Evolutionary conservation across 2,113 vertebrate species (phyloP), one percentile per base, ranked within the genome.

Genomic region (Symphodus melops): DNA sequence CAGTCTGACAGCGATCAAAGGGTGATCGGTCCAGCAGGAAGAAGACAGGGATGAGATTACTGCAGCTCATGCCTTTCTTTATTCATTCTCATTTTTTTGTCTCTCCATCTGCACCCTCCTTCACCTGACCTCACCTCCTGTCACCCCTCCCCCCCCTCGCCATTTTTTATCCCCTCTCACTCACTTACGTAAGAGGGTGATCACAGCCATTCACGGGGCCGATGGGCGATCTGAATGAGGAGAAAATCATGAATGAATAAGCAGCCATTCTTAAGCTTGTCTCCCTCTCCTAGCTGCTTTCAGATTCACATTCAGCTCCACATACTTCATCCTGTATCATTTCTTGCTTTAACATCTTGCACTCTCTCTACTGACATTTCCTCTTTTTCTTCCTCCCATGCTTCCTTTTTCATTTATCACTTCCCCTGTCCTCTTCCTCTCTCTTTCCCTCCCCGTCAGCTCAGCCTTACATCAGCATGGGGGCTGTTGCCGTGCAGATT

Each of bases 401-500:
- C 28, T 14, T 17, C 28, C 41, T 54, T 36, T 67, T 28, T 21
- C 37, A 21, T 21, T 73, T 3, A 0, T 77, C 44, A 58, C 49
- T 51, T 7, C 53, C 44, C 65, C 51, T 12, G 5, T 60, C 21
- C 16, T 58, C 41, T 23, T 48, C 57, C 36, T 10, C 56, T 44
- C 25, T 9, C 46, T 20, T 21, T 46, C 62, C 44, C 59, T 58
- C 25, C 36, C 33, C 58, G 25, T 67, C 59, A 76, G 62, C 73
- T 88, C 85, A 59, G 62, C 4, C 63, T 54, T 74, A 64, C 0
- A 10, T 79, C 68, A 72, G 63, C 49, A 79, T 52, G 63, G 54
- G n/a, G 72, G 75, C 85, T 89, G 93, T 91, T 95, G 91, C 94
- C 53, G 79, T 92, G 93, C 91, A 95, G 93, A 94, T 94, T 94